Evolutionary conservation across 2,888 invertebrate genomes (phyloP).

Genomic region (Hypercompe scribonia): DNA sequence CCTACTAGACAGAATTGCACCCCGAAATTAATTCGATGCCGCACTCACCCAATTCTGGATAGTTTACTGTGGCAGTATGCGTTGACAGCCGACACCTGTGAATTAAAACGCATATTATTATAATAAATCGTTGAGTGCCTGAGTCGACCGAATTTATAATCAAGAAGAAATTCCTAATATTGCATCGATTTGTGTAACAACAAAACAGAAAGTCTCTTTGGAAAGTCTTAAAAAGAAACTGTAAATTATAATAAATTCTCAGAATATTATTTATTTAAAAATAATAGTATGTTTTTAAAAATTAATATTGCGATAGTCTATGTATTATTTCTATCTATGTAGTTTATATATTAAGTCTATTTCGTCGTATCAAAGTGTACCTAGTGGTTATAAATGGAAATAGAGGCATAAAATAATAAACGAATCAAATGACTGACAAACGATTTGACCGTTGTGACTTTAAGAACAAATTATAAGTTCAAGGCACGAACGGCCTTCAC

Average conservation of each 20-base stretch:
- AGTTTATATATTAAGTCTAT: too few species aligned
- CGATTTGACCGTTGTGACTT: conserved; percentile 50
- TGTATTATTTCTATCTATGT: too few species aligned
- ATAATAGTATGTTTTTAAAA: not conserved
- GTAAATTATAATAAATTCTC: too few species aligned
- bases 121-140: not conserved
- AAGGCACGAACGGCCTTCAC: conserved; percentile 27
- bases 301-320: not conserved
- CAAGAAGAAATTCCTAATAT: not conserved
- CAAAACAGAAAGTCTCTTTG: not conserved
- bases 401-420: conserved; percentile 25
- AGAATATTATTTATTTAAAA: not conserved
- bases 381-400: conserved; percentile 21
- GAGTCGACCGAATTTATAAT: not conserved
- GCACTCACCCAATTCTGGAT: conserved; percentile 44
- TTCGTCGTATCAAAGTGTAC: not conserved
- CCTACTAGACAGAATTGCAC: conserved; percentile 40
- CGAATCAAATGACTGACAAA: conserved; percentile 32
- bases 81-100: not conserved
- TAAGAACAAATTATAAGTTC: conserved; percentile 45
- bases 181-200: not conserved
- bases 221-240: too few species aligned
- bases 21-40: conserved; percentile 35
- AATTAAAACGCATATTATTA: not conserved
- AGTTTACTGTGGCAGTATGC: conserved; percentile 34